These are phyloP conservation scores for Dromius quadrimaculatus DNA, from an alignment of 2,888 invertebrate genomes.

Conservation along the genomic window DNA sequence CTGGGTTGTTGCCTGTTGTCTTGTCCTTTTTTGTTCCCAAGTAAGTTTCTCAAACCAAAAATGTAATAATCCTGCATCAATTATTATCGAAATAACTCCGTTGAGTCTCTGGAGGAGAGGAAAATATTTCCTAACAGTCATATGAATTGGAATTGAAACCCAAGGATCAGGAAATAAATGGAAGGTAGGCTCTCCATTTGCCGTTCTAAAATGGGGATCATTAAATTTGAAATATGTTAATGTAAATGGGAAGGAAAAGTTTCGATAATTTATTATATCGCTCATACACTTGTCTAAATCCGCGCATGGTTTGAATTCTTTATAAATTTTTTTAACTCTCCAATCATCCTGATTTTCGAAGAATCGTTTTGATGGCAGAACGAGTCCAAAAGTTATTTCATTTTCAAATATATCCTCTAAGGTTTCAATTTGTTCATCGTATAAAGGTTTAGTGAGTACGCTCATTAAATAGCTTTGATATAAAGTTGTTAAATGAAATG, in stretches of 20 bases:
- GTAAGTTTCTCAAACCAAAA: conserved; percentile 57
- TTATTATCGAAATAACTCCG: conserved; percentile 57
- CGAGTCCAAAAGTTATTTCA: conserved; percentile 57
- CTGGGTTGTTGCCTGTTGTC: neutral
- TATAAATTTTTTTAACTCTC: conserved; percentile 43
- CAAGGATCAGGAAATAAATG: conserved; percentile 59
- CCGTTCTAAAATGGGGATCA: conserved; percentile 38
- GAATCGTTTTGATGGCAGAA: conserved; percentile 55
- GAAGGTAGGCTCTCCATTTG: conserved; percentile 56
- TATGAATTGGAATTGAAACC: conserved; percentile 61
- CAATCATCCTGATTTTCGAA: conserved; percentile 54
- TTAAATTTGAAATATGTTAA: conserved; percentile 1
- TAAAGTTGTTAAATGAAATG: conserved; percentile 57
- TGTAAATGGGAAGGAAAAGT: conserved; percentile 48
- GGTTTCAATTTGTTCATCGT: conserved; percentile 57
- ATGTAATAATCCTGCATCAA: conserved; percentile 58
- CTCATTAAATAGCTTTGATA: conserved; percentile 60
- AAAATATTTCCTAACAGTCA: conserved; percentile 62
- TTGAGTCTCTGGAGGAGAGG: conserved; percentile 59
- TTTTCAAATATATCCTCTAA: conserved; percentile 57
- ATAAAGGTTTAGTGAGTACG: conserved; percentile 58
- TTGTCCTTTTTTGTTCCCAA: conserved; percentile 21
- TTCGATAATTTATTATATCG: conserved; percentile 53
- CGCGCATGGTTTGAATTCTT: conserved; percentile 10
- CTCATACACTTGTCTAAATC: conserved; percentile 9